phyloP scores from a whole-genome alignment of 2,797 vertebrate genomes.

The Chaunax sp. region DNA sequence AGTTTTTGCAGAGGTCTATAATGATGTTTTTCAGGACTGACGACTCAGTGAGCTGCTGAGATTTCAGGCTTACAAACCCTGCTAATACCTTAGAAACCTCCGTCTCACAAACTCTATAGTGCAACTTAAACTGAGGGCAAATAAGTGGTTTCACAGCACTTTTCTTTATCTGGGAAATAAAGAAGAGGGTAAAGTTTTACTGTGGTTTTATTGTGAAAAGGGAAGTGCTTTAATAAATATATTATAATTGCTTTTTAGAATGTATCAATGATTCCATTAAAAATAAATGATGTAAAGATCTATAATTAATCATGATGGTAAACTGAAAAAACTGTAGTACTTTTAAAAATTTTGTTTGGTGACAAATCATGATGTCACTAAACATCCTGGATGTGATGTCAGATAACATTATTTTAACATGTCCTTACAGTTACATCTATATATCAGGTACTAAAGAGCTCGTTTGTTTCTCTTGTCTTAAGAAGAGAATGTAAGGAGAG shows the following conservation, averaged over 20 bases:
- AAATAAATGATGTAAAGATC: not conserved
- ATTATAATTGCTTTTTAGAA: not conserved
- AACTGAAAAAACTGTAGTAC: not conserved
- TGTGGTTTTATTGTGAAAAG: too few species aligned
- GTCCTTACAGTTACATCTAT: too few species aligned
- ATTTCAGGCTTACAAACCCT: slow-evolving; percentile 12
- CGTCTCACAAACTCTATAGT: not conserved
- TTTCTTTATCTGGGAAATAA: not conserved
- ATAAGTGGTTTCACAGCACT: not conserved
- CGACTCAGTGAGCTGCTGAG: slow-evolving; percentile 23
- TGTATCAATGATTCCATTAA: not conserved
- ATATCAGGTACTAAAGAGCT: too few species aligned
- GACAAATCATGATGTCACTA: too few species aligned
- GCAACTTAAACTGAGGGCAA: not conserved
- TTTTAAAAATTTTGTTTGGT: too few species aligned
- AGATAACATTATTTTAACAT: too few species aligned
- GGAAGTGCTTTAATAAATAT: too few species aligned
- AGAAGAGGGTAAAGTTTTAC: too few species aligned
- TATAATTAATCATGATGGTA: not conserved
- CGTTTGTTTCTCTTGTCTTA: too few species aligned
- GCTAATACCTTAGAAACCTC: slow-evolving; percentile 3
- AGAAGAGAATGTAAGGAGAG: not conserved
- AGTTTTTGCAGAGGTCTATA: too few species aligned
- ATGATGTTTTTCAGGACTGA: slow-evolving; percentile 8
- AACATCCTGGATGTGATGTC: too few species aligned